Conservation (phyloP, 2,797 vertebrate species). For the Hirundo rustica region DNA sequence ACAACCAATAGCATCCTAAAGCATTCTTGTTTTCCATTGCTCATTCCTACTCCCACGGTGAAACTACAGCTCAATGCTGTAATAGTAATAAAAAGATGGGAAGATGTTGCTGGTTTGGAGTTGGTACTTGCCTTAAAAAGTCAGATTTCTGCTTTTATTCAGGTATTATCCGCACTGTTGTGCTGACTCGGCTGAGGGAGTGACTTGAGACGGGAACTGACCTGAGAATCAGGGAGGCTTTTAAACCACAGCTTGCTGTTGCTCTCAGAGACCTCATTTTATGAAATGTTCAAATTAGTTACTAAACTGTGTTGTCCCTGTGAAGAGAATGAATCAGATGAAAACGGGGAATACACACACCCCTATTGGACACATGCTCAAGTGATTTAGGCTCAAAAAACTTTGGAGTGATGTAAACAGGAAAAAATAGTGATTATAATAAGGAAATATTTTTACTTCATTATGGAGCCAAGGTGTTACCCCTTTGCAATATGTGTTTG, state of each 20-base stretch:
- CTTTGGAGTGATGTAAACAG: not conserved
- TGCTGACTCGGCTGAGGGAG: not conserved
- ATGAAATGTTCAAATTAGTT: not conserved
- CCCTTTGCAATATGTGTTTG: not conserved
- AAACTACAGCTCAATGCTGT: not conserved
- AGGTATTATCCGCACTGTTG: not conserved
- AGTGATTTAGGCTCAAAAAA: not conserved
- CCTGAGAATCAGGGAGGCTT: not conserved
- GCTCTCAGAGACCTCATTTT: not conserved
- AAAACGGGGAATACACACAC: not conserved
- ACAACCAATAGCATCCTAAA: not conserved
- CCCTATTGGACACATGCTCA: not conserved
- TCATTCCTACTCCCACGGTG: not conserved
- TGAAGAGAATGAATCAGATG: not conserved
- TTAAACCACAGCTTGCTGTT: not conserved
- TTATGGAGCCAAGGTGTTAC: not conserved
- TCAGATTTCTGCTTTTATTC: not conserved
- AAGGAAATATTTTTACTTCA: not conserved
- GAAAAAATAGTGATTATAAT: not conserved
- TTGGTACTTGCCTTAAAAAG: not conserved
- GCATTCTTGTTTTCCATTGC: not conserved
- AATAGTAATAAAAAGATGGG: not conserved
- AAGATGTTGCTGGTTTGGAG: not conserved
- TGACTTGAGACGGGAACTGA: not conserved
- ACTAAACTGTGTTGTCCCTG: not conserved